Evolutionary conservation across 1,140 invertebrate species (phyloP).

Genomic region (Homalodisca vitripennis): DNA sequence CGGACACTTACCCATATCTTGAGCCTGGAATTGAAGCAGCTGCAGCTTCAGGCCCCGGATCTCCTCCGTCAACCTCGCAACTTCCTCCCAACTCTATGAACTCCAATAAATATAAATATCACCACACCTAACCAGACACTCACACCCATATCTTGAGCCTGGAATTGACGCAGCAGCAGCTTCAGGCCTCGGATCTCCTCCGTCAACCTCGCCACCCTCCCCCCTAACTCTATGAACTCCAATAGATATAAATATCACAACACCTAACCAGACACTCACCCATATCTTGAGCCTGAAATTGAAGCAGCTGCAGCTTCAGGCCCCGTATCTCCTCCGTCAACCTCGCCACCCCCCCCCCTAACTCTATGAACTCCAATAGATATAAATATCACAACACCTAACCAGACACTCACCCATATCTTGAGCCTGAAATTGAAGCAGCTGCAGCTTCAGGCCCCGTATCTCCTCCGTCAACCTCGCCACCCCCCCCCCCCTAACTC

Average conservation of each 20-base stretch:
- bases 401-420: constrained; percentile 19
- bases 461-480: constrained; percentile 60
- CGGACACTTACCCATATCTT: constrained; percentile 16
- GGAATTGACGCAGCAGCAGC: constrained; percentile 56
- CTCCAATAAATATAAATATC: no score
- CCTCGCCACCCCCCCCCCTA: background rate
- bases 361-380: no score
- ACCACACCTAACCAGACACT: no score
- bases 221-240: constrained; percentile 26
- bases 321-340: constrained; percentile 52
- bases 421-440: constrained; percentile 50
- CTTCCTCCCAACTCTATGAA: no score
- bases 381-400: no score
- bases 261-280: no score
- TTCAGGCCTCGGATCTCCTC: constrained; percentile 60
- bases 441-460: constrained; percentile 56
- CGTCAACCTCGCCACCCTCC: constrained; percentile 54
- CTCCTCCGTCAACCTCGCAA: constrained; percentile 58
- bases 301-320: constrained; percentile 59
- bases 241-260: no score
- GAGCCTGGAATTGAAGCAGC: constrained; percentile 51
- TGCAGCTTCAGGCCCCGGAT: constrained; percentile 59
- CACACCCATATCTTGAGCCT: constrained; percentile 21
- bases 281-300: constrained; percentile 44
- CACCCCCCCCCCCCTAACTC: constrained; percentile 44